Conservation (phyloP, 2,888 invertebrate genomes). For the Scrobipalpa costella region DNA sequence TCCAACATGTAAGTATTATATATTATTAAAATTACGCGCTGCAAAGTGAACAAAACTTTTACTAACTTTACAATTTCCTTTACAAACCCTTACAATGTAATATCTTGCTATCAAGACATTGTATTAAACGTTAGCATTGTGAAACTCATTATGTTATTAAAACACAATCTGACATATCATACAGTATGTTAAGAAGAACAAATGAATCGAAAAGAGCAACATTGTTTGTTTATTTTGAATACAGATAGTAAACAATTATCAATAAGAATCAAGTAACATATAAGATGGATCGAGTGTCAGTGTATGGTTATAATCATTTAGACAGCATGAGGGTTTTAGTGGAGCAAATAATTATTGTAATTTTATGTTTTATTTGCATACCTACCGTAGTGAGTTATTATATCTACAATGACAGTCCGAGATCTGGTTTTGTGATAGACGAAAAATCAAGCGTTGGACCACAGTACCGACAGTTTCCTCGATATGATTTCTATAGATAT, state of each 20-base stretch:
- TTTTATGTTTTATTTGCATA: conserved; percentile 43
- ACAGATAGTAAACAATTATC: conserved; percentile 43
- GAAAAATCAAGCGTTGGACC: conserved; percentile 31
- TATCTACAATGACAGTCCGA: conserved; percentile 50
- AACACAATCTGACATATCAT: conserved; percentile 2
- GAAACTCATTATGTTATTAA: background rate
- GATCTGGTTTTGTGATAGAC: conserved; percentile 43
- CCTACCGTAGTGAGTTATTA: conserved; percentile 46
- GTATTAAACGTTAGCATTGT: background rate
- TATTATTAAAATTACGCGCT: too few species aligned
- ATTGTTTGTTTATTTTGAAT: conserved; percentile 44
- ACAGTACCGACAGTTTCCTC: conserved; percentile 47
- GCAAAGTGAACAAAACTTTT: too few species aligned
- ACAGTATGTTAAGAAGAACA: background rate
- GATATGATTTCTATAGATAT: conserved; percentile 36
- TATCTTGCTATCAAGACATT: background rate
- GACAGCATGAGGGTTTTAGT: conserved; percentile 51
- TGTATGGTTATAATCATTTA: conserved; percentile 39
- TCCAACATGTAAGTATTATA: too few species aligned
- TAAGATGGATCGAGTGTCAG: conserved; percentile 43
- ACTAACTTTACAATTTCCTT: too few species aligned
- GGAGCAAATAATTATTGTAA: conserved; percentile 36
- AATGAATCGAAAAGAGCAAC: conserved; percentile 13
- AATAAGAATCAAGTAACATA: conserved; percentile 42
- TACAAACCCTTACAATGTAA: too few species aligned